Evolutionary conservation across 2,888 invertebrate genomes (phyloP).

Genomic region (Linnaemya tessellans): DNA sequence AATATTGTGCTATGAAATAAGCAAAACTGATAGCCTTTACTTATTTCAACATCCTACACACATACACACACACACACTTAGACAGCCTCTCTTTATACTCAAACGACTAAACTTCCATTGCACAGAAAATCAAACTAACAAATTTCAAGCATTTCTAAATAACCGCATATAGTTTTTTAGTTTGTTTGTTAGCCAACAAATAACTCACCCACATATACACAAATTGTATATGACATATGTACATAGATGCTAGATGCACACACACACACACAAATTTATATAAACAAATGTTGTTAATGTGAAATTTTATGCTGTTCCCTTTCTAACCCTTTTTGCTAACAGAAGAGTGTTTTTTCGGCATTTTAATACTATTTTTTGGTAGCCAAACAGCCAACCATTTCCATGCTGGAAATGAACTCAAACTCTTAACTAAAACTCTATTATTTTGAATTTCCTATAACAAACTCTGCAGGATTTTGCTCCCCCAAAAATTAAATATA

Average conservation of each 20-base stretch:
- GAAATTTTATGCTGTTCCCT: slow-evolving; percentile 56
- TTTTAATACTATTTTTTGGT: slow-evolving; percentile 62
- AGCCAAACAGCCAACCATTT: slow-evolving; percentile 36
- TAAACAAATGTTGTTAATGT: slow-evolving; percentile 71
- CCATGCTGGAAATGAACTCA: slow-evolving; percentile 44
- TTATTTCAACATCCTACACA: slow-evolving; percentile 14
- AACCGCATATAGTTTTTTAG: slow-evolving; percentile 73
- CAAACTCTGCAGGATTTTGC: not conserved
- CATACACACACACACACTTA: slow-evolving; percentile 56
- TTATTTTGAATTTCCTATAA: slow-evolving; percentile 20
- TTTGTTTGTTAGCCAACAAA: slow-evolving; percentile 71
- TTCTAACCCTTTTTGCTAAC: slow-evolving; percentile 55
- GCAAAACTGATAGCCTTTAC: slow-evolving; percentile 66
- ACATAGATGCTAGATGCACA: slow-evolving; percentile 23
- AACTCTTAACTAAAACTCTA: slow-evolving; percentile 5
- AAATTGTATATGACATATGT: slow-evolving; percentile 51
- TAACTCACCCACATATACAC: slow-evolving; percentile 71
- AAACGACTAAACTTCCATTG: not conserved
- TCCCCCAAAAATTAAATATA: slow-evolving; percentile 45
- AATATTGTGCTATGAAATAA: slow-evolving; percentile 61
- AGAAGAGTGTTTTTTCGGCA: slow-evolving; percentile 4
- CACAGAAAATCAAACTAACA: slow-evolving; percentile 47
- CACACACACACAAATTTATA: slow-evolving; percentile 11
- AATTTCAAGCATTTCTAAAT: slow-evolving; percentile 55
- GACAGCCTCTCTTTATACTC: slow-evolving; percentile 41